Conservation (phyloP, 2,113 vertebrate genomes). For the Casuarius casuarius region DNA sequence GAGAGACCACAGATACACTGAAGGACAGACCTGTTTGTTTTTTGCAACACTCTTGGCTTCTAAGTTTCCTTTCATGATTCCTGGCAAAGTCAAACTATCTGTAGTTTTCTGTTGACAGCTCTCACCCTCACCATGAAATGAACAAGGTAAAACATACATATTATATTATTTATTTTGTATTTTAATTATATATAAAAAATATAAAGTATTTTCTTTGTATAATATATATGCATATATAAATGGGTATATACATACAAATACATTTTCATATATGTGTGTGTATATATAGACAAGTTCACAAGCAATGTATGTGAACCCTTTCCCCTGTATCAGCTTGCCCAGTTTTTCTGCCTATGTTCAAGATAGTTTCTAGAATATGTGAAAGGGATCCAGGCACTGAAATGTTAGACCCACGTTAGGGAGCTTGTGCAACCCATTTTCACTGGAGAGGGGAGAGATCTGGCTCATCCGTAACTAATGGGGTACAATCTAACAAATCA, state of each 20-base stretch:
- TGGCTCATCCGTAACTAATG: neutral
- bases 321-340: neutral
- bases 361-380: neutral
- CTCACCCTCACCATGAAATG: neutral
- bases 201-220: neutral
- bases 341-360: neutral
- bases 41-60: neutral
- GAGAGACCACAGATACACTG: neutral
- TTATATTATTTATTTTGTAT: neutral
- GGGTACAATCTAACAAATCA: neutral
- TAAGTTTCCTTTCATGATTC: neutral
- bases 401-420: neutral
- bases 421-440: neutral
- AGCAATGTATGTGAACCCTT: neutral
- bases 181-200: neutral
- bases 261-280: neutral
- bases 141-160: neutral
- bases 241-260: neutral
- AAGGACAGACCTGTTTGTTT: neutral
- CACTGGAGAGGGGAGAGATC: fast-evolving
- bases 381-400: neutral
- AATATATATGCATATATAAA: neutral
- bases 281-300: neutral
- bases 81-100: neutral
- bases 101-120: neutral